phyloP scores from a whole-genome alignment of 2,888 invertebrate genomes.

The Rhagonycha fulva region DNA sequence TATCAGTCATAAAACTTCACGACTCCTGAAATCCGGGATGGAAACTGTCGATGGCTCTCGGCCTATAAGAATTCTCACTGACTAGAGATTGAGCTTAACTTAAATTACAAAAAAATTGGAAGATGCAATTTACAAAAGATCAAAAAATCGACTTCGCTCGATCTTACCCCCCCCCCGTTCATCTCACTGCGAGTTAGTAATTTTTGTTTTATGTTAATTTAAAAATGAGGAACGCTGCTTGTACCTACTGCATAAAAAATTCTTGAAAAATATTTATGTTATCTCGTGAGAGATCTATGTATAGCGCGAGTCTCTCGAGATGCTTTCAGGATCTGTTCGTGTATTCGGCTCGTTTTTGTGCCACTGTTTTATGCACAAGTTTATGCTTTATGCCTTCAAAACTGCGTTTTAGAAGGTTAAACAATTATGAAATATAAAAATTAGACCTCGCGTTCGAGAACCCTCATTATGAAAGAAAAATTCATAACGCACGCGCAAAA shows the following conservation, averaged over 20 bases:
- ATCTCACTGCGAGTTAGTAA: too few relatives aligned
- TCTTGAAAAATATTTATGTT: not conserved
- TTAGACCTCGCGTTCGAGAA: not conserved
- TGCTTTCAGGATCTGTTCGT: not conserved
- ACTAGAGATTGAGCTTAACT: too few relatives aligned
- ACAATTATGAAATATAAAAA: not conserved
- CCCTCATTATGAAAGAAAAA: not conserved
- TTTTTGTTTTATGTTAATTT: too few relatives aligned
- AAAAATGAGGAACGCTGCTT: too few relatives aligned
- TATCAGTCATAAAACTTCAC: too few relatives aligned
- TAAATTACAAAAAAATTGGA: too few relatives aligned
- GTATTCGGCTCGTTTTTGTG: not conserved
- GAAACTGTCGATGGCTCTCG: too few relatives aligned
- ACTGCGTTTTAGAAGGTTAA: not conserved
- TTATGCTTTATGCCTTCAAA: not conserved
- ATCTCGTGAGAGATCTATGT: not conserved
- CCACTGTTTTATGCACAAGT: not conserved
- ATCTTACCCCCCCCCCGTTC: too few relatives aligned
- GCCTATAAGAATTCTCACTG: too few relatives aligned
- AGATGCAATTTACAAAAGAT: too few relatives aligned
- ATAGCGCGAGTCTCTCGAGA: not conserved
- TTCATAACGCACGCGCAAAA: not conserved
- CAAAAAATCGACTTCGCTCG: too few relatives aligned
- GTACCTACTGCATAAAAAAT: not conserved
- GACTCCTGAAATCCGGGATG: too few relatives aligned